Conservation (phyloP, 2,888 invertebrate species). For the Physocephala rufipes region DNA sequence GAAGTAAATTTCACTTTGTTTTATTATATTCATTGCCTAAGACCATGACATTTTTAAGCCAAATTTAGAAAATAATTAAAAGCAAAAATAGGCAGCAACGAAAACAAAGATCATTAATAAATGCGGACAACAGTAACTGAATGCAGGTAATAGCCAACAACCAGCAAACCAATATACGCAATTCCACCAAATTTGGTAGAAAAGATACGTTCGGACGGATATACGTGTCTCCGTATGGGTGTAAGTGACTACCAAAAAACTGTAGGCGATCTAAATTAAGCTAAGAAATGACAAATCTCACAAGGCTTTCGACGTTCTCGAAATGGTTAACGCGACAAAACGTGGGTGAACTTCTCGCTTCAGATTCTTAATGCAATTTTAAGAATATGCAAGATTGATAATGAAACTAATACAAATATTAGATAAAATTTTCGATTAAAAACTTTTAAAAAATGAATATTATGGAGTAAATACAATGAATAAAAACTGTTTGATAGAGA, state of each 20-base stretch:
- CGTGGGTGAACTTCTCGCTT: slow-evolving; percentile 4
- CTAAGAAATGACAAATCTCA: slow-evolving; percentile 19
- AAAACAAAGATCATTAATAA: no score
- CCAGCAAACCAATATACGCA: slow-evolving; percentile 17
- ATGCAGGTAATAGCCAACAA: slow-evolving; percentile 1
- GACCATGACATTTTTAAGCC: neutral
- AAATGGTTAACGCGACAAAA: neutral
- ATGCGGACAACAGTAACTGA: no score
- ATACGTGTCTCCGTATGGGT: neutral
- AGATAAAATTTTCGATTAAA: no score
- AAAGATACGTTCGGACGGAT: slow-evolving; percentile 16
- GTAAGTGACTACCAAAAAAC: neutral
- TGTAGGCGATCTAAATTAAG: slow-evolving; percentile 24
- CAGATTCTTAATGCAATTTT: slow-evolving; percentile 27
- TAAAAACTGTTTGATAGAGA: no score
- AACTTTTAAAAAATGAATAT: no score
- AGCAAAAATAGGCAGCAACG: slow-evolving; percentile 22
- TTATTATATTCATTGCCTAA: no score
- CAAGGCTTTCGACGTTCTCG: slow-evolving; percentile 4
- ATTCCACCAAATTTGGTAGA: slow-evolving; percentile 29
- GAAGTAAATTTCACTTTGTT: no score
- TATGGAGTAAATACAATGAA: no score
- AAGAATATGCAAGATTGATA: no score
- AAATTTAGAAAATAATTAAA: slow-evolving; percentile 14
- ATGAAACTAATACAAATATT: no score